Conservation (phyloP, 2,888 invertebrate genomes). For the Laothoe populi region DNA sequence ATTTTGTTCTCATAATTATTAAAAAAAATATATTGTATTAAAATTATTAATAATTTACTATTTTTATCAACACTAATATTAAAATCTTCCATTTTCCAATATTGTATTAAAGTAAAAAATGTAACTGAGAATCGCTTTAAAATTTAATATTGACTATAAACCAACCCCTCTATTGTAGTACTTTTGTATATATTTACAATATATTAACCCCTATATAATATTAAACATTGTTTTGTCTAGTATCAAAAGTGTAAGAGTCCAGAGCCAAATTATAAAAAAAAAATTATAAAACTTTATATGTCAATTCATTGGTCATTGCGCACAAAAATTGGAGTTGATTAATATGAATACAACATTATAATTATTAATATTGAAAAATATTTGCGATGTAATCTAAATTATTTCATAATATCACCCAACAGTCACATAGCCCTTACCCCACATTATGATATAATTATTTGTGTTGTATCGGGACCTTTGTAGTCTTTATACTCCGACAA, state of each 20-base stretch:
- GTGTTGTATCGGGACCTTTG: too few relatives aligned
- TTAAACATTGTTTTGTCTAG: not conserved
- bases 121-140: slow-evolving; percentile 10
- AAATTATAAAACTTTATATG: not conserved
- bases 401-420: too few relatives aligned
- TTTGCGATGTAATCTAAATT: too few relatives aligned
- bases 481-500: too few relatives aligned
- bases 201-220: not conserved
- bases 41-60: not conserved
- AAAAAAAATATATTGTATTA: not conserved
- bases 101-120: not conserved
- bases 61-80: not conserved
- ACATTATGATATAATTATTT: too few relatives aligned
- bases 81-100: not conserved
- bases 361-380: too few relatives aligned
- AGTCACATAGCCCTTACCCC: too few relatives aligned
- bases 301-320: not conserved
- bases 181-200: slow-evolving; percentile 23
- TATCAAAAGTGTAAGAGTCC: not conserved
- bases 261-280: not conserved
- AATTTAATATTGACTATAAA: not conserved
- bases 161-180: slow-evolving; percentile 23
- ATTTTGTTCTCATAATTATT: not conserved
- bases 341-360: not conserved
- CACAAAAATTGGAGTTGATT: not conserved